A percentile compares a stretch with the other conserved stretches of the same genome.
These are phyloP conservation scores for Aphidius ervi DNA, from an alignment of 1,140 invertebrate species.

Conservation along the genomic window DNA sequence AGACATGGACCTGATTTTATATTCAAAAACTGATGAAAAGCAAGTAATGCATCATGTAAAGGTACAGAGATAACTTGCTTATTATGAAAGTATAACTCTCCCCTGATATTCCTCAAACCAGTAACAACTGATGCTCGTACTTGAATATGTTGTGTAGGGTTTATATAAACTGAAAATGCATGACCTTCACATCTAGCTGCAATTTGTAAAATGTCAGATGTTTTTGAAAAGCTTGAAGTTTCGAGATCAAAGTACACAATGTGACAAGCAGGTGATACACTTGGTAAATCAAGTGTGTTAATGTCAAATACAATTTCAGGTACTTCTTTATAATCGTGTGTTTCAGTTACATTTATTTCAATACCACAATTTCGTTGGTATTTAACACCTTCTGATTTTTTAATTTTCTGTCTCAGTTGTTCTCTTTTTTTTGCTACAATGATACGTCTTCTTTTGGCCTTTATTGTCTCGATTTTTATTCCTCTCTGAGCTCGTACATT, in stretches of 20 bases:
- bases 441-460: too few relatives aligned
- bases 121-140: conserved; percentile 19
- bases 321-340: too few relatives aligned
- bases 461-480: too few relatives aligned
- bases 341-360: neutral
- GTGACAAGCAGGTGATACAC: neutral
- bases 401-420: too few relatives aligned
- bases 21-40: conserved; percentile 19
- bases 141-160: conserved; percentile 22
- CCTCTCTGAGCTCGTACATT: too few relatives aligned
- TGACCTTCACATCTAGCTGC: conserved; percentile 21
- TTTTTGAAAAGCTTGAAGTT: conserved; percentile 21
- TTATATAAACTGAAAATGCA: conserved; percentile 25
- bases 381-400: conserved; percentile 10
- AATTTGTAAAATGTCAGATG: conserved; percentile 28
- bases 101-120: conserved; percentile 22
- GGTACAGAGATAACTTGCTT: conserved; percentile 20
- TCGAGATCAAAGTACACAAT: conserved; percentile 21
- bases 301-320: conserved; percentile 4
- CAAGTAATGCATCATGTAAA: conserved; percentile 13
- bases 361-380: conserved; percentile 9
- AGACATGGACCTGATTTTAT: conserved; percentile 17
- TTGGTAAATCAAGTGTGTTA: neutral
- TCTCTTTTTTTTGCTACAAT: too few relatives aligned
- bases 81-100: conserved; percentile 20